Evolutionary conservation across 2,113 vertebrate genomes (phyloP).

Genomic region (Trochalopteron elliotii): DNA sequence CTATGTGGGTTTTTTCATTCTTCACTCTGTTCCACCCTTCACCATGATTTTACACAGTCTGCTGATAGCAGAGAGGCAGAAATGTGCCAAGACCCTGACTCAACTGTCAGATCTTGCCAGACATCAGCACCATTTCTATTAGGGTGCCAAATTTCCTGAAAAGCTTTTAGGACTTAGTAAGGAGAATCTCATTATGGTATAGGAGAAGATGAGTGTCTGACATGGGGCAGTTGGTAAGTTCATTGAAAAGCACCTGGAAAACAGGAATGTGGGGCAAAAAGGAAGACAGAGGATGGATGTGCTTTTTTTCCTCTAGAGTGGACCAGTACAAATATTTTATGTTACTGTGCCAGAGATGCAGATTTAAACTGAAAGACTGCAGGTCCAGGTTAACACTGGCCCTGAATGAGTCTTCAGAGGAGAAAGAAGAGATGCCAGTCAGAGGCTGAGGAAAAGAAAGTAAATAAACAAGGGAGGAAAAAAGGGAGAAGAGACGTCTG

Average conservation of each 20-base stretch:
- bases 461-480: not conserved
- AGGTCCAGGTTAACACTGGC: not conserved
- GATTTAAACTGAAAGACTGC: not conserved
- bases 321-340: not conserved
- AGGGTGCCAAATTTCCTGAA: constrained; percentile 35
- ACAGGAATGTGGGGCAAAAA: not conserved
- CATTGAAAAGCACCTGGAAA: not conserved
- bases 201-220: not conserved
- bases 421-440: constrained; percentile 1
- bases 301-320: not conserved
- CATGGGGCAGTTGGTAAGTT: not conserved
- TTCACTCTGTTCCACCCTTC: not conserved
- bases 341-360: constrained; percentile 18
- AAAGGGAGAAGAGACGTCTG: not conserved
- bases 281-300: not conserved
- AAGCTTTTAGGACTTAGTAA: constrained; percentile 24
- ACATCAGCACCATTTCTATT: not conserved
- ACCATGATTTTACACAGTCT: not conserved
- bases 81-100: not conserved
- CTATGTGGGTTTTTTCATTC: not conserved
- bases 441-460: constrained; percentile 37
- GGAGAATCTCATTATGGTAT: not conserved
- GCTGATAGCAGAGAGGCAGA: not conserved
- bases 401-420: not conserved
- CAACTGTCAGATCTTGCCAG: constrained; percentile 3